A percentile compares a stretch with the other conserved stretches of the same genome.
Evolutionary conservation across 2,888 invertebrate genomes (phyloP).

Genomic region (Amorpha juglandis): DNA sequence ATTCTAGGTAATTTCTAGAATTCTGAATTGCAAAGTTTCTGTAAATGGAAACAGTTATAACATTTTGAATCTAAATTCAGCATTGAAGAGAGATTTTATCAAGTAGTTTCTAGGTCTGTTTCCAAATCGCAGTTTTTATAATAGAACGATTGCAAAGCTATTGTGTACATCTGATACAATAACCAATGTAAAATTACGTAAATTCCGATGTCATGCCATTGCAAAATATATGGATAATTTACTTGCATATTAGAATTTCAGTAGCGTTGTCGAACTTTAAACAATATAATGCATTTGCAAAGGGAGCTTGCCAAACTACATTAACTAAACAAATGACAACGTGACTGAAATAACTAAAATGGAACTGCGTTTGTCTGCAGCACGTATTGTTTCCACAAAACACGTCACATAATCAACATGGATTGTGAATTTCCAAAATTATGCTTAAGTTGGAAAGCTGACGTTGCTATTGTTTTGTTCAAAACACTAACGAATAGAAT

Average conservation of each 20-base stretch:
- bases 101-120: no score
- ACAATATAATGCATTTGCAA: not conserved
- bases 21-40: not conserved
- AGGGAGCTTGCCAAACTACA: not conserved
- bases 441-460: not conserved
- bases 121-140: no score
- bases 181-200: not conserved
- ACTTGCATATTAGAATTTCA: not conserved
- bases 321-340: slow-evolving; percentile 10
- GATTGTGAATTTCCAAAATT: not conserved
- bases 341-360: slow-evolving; percentile 6
- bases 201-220: not conserved
- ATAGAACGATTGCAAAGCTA: no score
- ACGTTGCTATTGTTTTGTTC: not conserved
- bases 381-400: slow-evolving; percentile 2
- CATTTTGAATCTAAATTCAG: no score
- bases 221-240: not conserved
- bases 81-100: no score
- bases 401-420: slow-evolving; percentile 1
- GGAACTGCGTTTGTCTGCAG: not conserved
- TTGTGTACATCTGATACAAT: no score
- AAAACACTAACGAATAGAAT: no score
- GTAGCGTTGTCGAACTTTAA: not conserved
- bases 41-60: no score
- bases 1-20: not conserved